A percentile compares a stretch with the other conserved stretches of the same genome.
Conservation (phyloP, 2,113 vertebrate species). For the Pogona vitticeps region DNA sequence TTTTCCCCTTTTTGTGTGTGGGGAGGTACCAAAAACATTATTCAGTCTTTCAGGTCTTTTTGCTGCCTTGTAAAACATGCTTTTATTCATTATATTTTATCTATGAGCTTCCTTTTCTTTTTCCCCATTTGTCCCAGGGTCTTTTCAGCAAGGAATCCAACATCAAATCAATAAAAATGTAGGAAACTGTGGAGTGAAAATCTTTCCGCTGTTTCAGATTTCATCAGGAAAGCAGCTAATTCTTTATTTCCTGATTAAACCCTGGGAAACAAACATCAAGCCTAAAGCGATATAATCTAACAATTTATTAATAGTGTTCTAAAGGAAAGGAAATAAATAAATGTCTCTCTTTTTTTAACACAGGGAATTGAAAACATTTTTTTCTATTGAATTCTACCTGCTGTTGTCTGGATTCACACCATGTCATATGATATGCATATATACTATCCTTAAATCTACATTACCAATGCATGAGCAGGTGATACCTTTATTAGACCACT, state of each 20-base stretch:
- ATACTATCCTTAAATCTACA: neutral
- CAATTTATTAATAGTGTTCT: neutral
- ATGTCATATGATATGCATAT: neutral
- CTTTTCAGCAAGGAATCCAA: neutral
- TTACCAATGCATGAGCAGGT: too few species aligned
- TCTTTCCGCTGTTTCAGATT: neutral
- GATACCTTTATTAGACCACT: too few species aligned
- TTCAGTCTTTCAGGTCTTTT: too few species aligned
- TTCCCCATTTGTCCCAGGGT: neutral
- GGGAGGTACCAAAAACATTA: too few species aligned
- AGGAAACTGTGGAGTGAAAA: neutral
- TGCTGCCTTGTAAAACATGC: too few species aligned
- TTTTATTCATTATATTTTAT: too few species aligned
- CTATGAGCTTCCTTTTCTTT: neutral
- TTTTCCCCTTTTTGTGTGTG: too few species aligned
- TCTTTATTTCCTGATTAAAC: neutral
- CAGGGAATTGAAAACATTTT: neutral
- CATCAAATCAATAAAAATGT: neutral
- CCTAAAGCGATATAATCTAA: neutral
- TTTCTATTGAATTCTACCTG: neutral
- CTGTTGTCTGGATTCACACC: neutral
- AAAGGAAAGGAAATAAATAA: neutral
- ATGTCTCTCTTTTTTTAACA: conserved; percentile 2
- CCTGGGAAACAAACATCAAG: neutral
- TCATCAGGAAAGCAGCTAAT: neutral